Percentiles rank a stretch among this genome's conserved stretches.
Evolutionary conservation across 2,888 invertebrate genomes (phyloP).

Genomic region (Subacronicta megacephala): DNA sequence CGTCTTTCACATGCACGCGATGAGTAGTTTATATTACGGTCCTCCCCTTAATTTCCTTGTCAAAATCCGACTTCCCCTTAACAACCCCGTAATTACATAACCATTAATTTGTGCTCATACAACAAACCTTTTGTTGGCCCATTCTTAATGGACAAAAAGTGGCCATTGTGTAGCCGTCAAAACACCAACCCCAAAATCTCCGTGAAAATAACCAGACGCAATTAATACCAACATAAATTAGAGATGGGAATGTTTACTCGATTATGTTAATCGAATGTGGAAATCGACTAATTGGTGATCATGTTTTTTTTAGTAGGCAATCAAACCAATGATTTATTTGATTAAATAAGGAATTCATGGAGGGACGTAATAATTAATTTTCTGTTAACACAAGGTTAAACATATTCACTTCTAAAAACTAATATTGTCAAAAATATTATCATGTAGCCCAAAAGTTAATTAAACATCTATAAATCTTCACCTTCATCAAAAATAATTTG

Average conservation of each 20-base stretch:
- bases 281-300: conserved; percentile 26
- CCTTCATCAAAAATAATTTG: too few species aligned
- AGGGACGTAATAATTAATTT: too few species aligned
- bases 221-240: conserved; percentile 45
- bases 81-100: conserved; percentile 49
- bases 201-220: conserved; percentile 44
- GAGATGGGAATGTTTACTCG: conserved; percentile 40
- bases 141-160: conserved; percentile 53
- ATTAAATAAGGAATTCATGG: too few species aligned
- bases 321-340: too few species aligned
- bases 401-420: too few species aligned
- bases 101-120: conserved; percentile 51
- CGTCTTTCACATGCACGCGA: neutral
- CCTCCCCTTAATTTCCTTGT: conserved; percentile 38
- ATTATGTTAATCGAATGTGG: conserved; percentile 33
- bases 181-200: conserved; percentile 51
- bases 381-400: too few species aligned
- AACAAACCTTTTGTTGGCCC: conserved; percentile 30
- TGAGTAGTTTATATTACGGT: conserved; percentile 9
- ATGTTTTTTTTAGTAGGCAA: too few species aligned
- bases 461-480: too few species aligned
- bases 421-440: too few species aligned
- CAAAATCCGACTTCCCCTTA: conserved; percentile 31
- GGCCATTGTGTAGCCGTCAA: conserved; percentile 53
- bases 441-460: too few species aligned